These are phyloP conservation scores for Pseudobourletiella spinata DNA, from an alignment of 1,140 invertebrate genomes.

Conservation along the genomic window DNA sequence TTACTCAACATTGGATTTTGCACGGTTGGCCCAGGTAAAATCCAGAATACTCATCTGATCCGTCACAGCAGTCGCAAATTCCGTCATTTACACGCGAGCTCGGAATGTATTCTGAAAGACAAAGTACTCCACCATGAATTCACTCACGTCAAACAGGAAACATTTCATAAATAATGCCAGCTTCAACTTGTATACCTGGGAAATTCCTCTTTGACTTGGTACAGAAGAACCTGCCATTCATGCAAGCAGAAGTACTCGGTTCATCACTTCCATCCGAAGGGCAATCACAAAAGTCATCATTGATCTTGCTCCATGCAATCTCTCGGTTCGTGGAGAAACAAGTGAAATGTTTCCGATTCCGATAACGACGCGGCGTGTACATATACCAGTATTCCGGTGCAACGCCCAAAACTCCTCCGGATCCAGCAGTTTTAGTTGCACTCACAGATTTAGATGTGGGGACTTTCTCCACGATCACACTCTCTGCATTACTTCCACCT, in stretches of 20 bases:
- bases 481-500: background rate
- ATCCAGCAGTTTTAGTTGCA: conserved; percentile 17
- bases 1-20: too few species aligned
- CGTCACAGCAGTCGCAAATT: conserved; percentile 33
- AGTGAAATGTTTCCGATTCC: conserved; percentile 9
- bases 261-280: conserved; percentile 36
- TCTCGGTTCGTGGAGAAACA: conserved; percentile 22
- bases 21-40: too few species aligned
- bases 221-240: conserved; percentile 35
- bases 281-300: conserved; percentile 38
- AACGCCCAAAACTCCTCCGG: conserved; percentile 19
- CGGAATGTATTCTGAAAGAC: conserved; percentile 28
- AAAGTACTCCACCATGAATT: too few species aligned
- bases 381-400: conserved; percentile 18
- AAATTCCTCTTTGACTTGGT: conserved; percentile 11
- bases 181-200: too few species aligned
- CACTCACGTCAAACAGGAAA: too few species aligned
- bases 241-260: conserved; percentile 37
- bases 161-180: too few species aligned
- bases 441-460: background rate
- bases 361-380: conserved; percentile 13
- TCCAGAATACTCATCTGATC: conserved; percentile 31
- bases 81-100: conserved; percentile 31
- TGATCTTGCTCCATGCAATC: conserved; percentile 33
- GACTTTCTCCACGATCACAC: background rate